phyloP scores from a whole-genome alignment of 2,888 invertebrate species.

The Microctonus brassicae region DNA sequence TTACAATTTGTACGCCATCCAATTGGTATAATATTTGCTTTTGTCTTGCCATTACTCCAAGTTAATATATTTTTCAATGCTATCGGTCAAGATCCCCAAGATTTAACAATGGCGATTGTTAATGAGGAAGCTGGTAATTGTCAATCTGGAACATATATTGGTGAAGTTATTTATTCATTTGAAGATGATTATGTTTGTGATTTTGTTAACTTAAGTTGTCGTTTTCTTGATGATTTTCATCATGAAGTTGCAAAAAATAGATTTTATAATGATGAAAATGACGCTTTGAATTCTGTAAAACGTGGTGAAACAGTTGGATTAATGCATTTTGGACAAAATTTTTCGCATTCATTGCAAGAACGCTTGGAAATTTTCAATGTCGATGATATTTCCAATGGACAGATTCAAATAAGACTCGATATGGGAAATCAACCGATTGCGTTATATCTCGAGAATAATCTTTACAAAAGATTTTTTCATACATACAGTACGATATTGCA shows the following conservation, averaged over 20 bases:
- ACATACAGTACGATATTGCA: slow-evolving; percentile 77
- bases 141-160: slow-evolving; percentile 64
- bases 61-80: slow-evolving; percentile 84
- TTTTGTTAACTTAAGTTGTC: slow-evolving; percentile 75
- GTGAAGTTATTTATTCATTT: slow-evolving; percentile 66
- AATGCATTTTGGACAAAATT: slow-evolving; percentile 80
- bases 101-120: slow-evolving; percentile 81
- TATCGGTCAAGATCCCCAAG: slow-evolving; percentile 82
- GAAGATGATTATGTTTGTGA: slow-evolving; percentile 70
- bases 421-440: slow-evolving; percentile 88
- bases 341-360: slow-evolving; percentile 75
- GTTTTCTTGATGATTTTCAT: slow-evolving; percentile 74
- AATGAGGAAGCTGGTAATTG: slow-evolving; percentile 79
- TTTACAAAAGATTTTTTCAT: slow-evolving; percentile 78
- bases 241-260: slow-evolving; percentile 70
- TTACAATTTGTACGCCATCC: slow-evolving; percentile 80
- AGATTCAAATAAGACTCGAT: slow-evolving; percentile 80
- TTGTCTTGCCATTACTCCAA: slow-evolving; percentile 86
- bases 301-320: slow-evolving; percentile 75
- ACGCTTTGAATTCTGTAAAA: slow-evolving; percentile 73
- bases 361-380: slow-evolving; percentile 71
- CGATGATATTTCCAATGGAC: slow-evolving; percentile 69
- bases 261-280: slow-evolving; percentile 70
- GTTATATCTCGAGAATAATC: slow-evolving; percentile 77
- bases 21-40: slow-evolving; percentile 83